These are phyloP conservation scores for Camponotus vicinus DNA, from an alignment of 1,140 invertebrate species.

Conservation along the genomic window DNA sequence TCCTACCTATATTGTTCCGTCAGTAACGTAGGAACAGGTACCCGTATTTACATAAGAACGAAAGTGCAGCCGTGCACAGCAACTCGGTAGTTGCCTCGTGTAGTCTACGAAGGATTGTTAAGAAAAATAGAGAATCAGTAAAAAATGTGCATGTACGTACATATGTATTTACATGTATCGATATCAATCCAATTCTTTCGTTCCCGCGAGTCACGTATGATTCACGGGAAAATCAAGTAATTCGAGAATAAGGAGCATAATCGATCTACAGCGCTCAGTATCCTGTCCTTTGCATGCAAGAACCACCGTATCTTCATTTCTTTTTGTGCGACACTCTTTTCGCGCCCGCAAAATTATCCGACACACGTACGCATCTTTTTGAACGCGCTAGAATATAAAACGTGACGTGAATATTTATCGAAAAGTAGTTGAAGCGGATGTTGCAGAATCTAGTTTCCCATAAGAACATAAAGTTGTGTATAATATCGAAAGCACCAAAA, in stretches of 20 bases:
- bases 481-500: not conserved
- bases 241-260: not conserved
- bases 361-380: constrained; percentile 53
- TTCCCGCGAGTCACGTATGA: not conserved
- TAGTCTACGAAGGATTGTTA: not conserved
- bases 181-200: not conserved
- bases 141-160: not conserved
- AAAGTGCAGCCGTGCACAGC: constrained; percentile 12
- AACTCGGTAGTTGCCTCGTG: not conserved
- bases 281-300: not conserved
- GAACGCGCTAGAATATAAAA: constrained; percentile 46
- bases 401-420: constrained; percentile 45
- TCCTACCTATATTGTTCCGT: constrained; percentile 28
- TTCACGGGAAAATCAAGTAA: constrained; percentile 12
- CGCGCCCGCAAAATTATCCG: constrained; percentile 29
- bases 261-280: not conserved
- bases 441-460: not conserved
- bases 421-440: not conserved
- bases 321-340: not conserved
- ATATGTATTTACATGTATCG: not conserved
- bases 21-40: not conserved
- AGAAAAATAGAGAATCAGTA: constrained; percentile 7
- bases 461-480: not conserved
- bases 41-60: constrained; percentile 41
- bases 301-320: not conserved